Evolutionary conservation across 2,797 vertebrate genomes (phyloP).

Genomic region (Dicrostonyx torquatus): DNA sequence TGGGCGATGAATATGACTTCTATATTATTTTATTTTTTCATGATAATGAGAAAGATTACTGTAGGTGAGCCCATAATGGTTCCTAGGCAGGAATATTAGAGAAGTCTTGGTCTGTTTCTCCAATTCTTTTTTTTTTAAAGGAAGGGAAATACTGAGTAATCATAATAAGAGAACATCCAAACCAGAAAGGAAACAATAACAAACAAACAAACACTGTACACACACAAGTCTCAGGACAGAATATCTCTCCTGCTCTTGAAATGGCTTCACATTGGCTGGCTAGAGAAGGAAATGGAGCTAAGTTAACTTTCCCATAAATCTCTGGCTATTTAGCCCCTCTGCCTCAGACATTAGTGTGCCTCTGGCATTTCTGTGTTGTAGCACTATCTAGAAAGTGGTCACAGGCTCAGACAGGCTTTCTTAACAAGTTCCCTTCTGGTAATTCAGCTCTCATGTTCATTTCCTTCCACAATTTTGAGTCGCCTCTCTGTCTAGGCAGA

Average conservation of each 20-base stretch:
- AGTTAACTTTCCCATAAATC: not conserved
- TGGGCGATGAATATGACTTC: not conserved
- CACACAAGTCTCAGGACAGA: not conserved
- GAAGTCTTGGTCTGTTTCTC: not conserved
- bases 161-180: not conserved
- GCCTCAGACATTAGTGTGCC: not conserved
- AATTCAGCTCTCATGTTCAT: not conserved
- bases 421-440: not conserved
- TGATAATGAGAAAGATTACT: not conserved
- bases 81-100: not conserved
- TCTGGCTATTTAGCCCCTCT: not conserved
- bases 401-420: not conserved
- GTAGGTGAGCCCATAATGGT: not conserved
- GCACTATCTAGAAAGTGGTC: not conserved
- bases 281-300: not conserved
- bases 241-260: not conserved
- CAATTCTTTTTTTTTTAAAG: not conserved
- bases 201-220: no score
- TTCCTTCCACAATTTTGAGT: not conserved
- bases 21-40: not conserved
- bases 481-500: not conserved
- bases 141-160: not conserved
- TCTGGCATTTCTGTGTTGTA: not conserved
- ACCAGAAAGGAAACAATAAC: not conserved
- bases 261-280: not conserved